Percentiles rank a stretch among this genome's conserved stretches.
Conservation (phyloP, 2,797 vertebrate genomes). For the Microctenopoma lineatum region DNA sequence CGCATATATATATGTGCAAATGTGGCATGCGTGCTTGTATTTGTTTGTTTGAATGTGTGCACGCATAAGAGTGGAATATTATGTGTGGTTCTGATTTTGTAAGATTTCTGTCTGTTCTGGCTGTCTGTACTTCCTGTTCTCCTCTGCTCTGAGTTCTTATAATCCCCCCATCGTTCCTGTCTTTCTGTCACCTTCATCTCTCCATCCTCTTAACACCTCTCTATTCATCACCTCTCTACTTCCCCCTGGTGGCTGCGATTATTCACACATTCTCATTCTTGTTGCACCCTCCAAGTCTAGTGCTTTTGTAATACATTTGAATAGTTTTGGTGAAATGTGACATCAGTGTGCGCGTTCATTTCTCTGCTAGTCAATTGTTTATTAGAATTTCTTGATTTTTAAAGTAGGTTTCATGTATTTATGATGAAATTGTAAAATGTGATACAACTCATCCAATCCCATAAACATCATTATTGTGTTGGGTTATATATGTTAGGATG, state of each 20-base stretch:
- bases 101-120: slow-evolving; percentile 41
- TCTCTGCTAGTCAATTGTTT: slow-evolving; percentile 5
- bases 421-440: slow-evolving; percentile 7
- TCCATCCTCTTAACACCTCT: slow-evolving; percentile 74
- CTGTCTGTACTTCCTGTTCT: slow-evolving; percentile 43
- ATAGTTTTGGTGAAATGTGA: slow-evolving; percentile 66
- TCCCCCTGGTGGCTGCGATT: slow-evolving; percentile 77
- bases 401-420: slow-evolving; percentile 3
- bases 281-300: slow-evolving; percentile 61
- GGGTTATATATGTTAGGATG: background rate
- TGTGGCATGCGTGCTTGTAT: slow-evolving; percentile 48
- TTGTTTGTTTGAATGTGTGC: slow-evolving; percentile 48
- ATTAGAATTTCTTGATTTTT: slow-evolving; percentile 17
- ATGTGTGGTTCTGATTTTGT: slow-evolving; percentile 46
- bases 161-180: slow-evolving; percentile 66
- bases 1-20: slow-evolving; percentile 52
- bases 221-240: slow-evolving; percentile 76
- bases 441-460: background rate
- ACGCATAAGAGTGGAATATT: slow-evolving; percentile 23
- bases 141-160: slow-evolving; percentile 50
- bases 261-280: slow-evolving; percentile 67
- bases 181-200: slow-evolving; percentile 79
- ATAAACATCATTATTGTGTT: slow-evolving; percentile 8
- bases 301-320: slow-evolving; percentile 69
- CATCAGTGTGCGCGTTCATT: slow-evolving; percentile 10